phyloP scores from a whole-genome alignment of 2,797 vertebrate genomes.

The Typhlichthys subterraneus region DNA sequence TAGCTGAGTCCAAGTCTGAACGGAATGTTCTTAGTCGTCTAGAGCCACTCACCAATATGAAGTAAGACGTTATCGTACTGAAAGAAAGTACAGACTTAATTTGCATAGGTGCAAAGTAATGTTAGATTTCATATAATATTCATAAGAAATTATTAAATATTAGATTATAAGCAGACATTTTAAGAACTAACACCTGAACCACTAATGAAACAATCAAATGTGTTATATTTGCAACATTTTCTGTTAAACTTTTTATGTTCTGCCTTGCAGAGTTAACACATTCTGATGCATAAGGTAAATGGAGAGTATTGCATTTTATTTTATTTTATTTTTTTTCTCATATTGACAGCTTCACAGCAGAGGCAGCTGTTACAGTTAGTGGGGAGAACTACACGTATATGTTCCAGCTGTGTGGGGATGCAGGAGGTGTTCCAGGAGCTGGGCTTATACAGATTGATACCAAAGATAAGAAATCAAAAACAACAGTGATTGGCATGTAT shows the following conservation, averaged over 20 bases:
- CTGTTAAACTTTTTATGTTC: no score
- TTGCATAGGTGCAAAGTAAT: neutral
- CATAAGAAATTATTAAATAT: neutral
- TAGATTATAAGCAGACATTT: no score
- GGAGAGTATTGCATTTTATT: neutral
- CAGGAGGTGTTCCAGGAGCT: constrained; percentile 64
- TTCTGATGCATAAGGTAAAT: neutral
- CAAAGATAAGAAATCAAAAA: neutral
- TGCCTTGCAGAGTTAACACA: no score
- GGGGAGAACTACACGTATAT: constrained; percentile 79
- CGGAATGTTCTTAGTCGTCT: constrained; percentile 51
- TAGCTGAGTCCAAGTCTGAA: constrained; percentile 11
- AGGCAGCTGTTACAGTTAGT: fast-evolving
- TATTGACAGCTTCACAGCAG: constrained; percentile 61
- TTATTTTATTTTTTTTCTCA: constrained; percentile 10
- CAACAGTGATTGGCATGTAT: constrained; percentile 80
- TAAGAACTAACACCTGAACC: neutral
- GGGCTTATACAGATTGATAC: constrained; percentile 82
- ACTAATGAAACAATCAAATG: neutral
- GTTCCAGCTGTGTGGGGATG: constrained; percentile 89
- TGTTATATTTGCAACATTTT: neutral
- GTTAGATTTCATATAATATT: no score
- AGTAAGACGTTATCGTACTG: constrained; percentile 55
- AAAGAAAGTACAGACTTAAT: neutral
- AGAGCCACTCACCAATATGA: constrained; percentile 64